Evolutionary conservation across 2,797 vertebrate genomes (phyloP).

Genomic region (Gobionotothen gibberifrons): DNA sequence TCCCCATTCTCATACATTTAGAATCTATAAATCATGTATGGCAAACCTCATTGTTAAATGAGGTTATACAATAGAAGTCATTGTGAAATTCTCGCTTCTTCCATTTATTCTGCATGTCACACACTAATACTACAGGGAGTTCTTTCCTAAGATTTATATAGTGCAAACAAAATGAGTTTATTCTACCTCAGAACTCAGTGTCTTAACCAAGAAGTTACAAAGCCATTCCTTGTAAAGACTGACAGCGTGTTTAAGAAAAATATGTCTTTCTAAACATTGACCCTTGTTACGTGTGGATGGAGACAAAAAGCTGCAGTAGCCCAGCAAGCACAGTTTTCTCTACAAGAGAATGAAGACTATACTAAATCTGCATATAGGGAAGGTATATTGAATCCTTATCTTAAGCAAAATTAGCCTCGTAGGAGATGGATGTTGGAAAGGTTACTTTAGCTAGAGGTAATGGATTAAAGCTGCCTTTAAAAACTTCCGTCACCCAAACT

Average conservation of each 20-base stretch:
- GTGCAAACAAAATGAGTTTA: conserved; percentile 60
- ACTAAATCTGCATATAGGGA: neutral
- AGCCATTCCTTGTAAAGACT: conserved; percentile 42
- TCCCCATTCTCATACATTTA: conserved; percentile 63
- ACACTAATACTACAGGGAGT: conserved; percentile 53
- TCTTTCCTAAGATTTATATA: conserved; percentile 49
- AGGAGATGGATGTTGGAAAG: too few relatives aligned
- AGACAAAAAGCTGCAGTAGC: conserved; percentile 26
- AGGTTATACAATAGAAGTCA: conserved; percentile 69
- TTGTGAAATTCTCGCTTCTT: conserved; percentile 63
- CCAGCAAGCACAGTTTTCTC: conserved; percentile 4
- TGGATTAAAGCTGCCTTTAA: too few relatives aligned
- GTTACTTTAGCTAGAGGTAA: too few relatives aligned
- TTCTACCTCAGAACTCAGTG: conserved; percentile 26
- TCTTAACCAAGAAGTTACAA: conserved; percentile 36
- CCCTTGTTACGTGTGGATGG: conserved; percentile 1
- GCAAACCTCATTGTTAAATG: conserved; percentile 67
- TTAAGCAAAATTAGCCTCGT: too few relatives aligned
- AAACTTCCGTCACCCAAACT: too few relatives aligned
- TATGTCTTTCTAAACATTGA: conserved; percentile 20
- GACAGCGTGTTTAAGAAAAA: conserved; percentile 46
- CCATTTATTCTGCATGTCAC: conserved; percentile 74
- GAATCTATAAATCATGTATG: conserved; percentile 77
- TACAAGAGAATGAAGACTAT: neutral
- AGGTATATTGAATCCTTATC: neutral